These are phyloP conservation scores for Myrmophylax atrothorax DNA, from an alignment of 2,113 vertebrate genomes.

Conservation along the genomic window DNA sequence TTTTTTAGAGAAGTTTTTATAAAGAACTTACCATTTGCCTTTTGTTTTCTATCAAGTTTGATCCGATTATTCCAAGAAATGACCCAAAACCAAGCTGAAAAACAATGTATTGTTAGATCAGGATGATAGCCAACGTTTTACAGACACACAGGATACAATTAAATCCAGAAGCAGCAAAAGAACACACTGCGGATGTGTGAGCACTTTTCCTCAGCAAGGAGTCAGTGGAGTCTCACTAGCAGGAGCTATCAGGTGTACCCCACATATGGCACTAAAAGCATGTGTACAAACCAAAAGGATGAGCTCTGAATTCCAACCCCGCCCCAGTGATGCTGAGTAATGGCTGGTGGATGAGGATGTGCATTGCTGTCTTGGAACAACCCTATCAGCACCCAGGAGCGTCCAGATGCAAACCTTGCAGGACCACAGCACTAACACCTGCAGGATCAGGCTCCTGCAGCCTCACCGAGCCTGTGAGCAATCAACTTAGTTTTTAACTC, in stretches of 20 bases:
- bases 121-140: neutral
- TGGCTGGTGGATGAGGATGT: constrained; percentile 22
- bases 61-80: constrained; percentile 96
- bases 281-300: constrained; percentile 34
- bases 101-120: constrained; percentile 31
- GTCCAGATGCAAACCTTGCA: neutral
- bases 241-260: neutral
- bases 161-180: constrained; percentile 31
- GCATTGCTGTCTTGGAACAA: neutral
- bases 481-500: constrained; percentile 24
- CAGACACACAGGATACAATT: neutral
- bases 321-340: constrained; percentile 21
- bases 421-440: neutral
- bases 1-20: neutral
- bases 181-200: neutral
- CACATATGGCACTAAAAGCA: neutral
- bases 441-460: neutral
- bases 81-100: constrained; percentile 97
- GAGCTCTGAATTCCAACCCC: neutral
- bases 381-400: neutral
- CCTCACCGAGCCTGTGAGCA: constrained; percentile 11
- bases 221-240: neutral
- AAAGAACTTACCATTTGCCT: constrained; percentile 93
- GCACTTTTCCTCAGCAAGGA: constrained; percentile 12
- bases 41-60: constrained; percentile 98